Percentiles rank a stretch among this genome's conserved stretches.
These are phyloP conservation scores for Emmelina monodactyla DNA, from an alignment of 2,888 invertebrate species.

Conservation along the genomic window DNA sequence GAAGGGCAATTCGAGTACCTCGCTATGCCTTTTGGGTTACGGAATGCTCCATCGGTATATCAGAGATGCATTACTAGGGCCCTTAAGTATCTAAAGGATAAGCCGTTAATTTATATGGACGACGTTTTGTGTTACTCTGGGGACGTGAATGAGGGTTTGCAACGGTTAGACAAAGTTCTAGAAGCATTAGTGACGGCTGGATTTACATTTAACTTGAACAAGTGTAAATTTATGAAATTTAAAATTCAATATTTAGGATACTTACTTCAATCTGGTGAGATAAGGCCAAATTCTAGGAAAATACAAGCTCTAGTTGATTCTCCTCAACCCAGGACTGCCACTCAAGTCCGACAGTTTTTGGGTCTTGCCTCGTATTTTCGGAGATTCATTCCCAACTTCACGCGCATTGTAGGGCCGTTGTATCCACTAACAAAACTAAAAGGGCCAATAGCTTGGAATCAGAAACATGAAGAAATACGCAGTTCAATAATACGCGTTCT, in stretches of 20 bases:
- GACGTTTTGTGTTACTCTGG: no score
- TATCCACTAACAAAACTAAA: slow-evolving; percentile 11
- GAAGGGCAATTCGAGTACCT: slow-evolving; percentile 20
- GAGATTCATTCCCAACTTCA: slow-evolving; percentile 11
- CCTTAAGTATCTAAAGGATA: no score
- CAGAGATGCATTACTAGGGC: no score
- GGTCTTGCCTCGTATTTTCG: slow-evolving; percentile 11
- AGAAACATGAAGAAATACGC: slow-evolving; percentile 7
- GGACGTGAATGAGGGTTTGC: no score
- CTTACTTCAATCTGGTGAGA: slow-evolving; percentile 9
- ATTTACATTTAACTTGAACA: slow-evolving; percentile 11
- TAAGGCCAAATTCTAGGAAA: slow-evolving; percentile 13
- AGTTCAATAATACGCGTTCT: slow-evolving; percentile 4
- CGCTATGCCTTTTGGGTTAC: slow-evolving; percentile 23
- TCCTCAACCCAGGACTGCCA: slow-evolving; percentile 8
- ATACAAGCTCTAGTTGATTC: not conserved
- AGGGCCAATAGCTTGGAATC: slow-evolving; percentile 4
- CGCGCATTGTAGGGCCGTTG: slow-evolving; percentile 7
- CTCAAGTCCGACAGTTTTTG: slow-evolving; percentile 12
- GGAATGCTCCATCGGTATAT: slow-evolving; percentile 23
- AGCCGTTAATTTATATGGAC: no score
- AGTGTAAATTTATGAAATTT: slow-evolving; percentile 9
- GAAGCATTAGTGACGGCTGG: no score
- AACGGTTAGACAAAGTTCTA: no score
- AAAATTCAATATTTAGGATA: slow-evolving; percentile 12